A percentile compares a stretch with the other conserved stretches of the same genome.
Evolutionary conservation across 2,888 invertebrate species (phyloP).

Genomic region (Trimorus sp.): DNA sequence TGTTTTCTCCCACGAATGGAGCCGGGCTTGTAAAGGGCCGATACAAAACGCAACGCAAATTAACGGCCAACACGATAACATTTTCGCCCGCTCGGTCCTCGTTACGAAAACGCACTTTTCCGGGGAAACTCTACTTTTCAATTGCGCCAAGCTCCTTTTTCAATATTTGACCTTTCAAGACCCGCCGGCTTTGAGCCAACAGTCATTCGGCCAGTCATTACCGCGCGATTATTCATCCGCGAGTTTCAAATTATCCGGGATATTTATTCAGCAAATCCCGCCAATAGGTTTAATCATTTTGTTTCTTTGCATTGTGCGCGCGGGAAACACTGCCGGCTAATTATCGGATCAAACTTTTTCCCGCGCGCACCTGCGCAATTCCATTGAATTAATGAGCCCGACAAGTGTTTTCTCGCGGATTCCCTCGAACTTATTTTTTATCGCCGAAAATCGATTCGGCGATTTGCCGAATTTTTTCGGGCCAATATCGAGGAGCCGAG

Average conservation of each 20-base stretch:
- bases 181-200: constrained; percentile 18
- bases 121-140: not conserved
- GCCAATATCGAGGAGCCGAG: too few relatives aligned
- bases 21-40: constrained; percentile 43
- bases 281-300: constrained; percentile 32
- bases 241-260: constrained; percentile 49
- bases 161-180: constrained; percentile 40
- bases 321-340: constrained; percentile 24
- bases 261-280: constrained; percentile 50
- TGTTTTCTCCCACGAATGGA: constrained; percentile 52
- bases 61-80: constrained; percentile 41
- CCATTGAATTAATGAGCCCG: too few relatives aligned
- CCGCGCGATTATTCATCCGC: constrained; percentile 49
- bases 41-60: constrained; percentile 41
- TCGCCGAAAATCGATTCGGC: too few relatives aligned
- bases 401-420: too few relatives aligned
- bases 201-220: constrained; percentile 47
- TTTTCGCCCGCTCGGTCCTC: constrained; percentile 1
- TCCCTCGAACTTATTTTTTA: too few relatives aligned
- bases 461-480: too few relatives aligned
- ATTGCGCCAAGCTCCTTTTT: constrained; percentile 19
- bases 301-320: constrained; percentile 22
- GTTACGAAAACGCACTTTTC: not conserved
- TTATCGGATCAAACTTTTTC: constrained; percentile 24
- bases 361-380: not conserved